Evolutionary conservation across 2,888 invertebrate genomes (phyloP), one percentile per base, ranked within the genome.

Genomic region (Cabera pusaria): DNA sequence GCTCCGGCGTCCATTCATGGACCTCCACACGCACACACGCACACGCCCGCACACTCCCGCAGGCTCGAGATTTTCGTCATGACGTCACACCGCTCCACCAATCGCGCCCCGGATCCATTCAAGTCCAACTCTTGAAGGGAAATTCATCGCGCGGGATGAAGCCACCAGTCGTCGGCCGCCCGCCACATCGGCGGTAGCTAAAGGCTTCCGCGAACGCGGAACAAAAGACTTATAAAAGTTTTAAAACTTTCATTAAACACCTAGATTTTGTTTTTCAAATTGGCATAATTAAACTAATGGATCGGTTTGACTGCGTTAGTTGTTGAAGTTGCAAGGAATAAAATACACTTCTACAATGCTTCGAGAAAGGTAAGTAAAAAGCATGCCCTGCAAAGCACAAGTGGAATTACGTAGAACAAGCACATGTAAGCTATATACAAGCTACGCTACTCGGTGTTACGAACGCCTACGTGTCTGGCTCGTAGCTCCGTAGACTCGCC

Each of bases 11-110:
- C 83, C 84, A 85, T 84, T 84, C 82, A 84, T 81, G 72, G 59
- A 50, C 50, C 57, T 50, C 40, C 37, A 50, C 76, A 64, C 80
- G 45, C 80, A 77, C 77, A 73, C 69, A 59, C 40, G 19, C 54
- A 43, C 56, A 50, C 39, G 44, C 50, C 56, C 65, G 67, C 71
- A 59, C 51, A 31, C 31, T 37, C 59, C 62, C 90, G 91, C 91
- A 92, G 92, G 92, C 92, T 74, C 69, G 72, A 70, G 70, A 82
- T 84, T 84, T 82, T 80, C 92, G 92, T 90, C 71, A 91, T 93
- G 93, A 94, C 94, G 94, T 93, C 93, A 93, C 91, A 53, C 52
- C 56, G 57, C 53, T 44, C 70, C 68, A 78, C 93, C 93, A 93
- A 93, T 93, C 79, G 66, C 72, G 59, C 65, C 62, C 56, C 74